A percentile compares a stretch with the other conserved stretches of the same genome.
phyloP scores from a whole-genome alignment of 2,113 vertebrate genomes.

The Dendrocopos noguchii region DNA sequence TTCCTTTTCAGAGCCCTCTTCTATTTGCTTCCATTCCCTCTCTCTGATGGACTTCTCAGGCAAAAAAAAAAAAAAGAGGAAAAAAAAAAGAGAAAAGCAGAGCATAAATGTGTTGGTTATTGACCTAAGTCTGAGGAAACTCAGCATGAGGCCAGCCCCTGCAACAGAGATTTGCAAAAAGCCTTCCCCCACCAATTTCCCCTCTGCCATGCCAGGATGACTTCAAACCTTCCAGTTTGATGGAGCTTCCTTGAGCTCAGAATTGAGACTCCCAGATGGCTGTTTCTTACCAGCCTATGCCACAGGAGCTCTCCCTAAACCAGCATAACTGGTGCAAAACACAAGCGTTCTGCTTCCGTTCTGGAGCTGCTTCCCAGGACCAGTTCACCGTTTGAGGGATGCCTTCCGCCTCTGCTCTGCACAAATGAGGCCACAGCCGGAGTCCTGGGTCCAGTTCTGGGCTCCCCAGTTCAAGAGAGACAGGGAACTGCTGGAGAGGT shows the following conservation, averaged over 20 bases:
- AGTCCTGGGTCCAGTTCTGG: too few relatives aligned
- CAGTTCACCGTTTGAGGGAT: rapidly evolving
- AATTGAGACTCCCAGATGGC: rapidly evolving
- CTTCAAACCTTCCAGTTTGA: background rate
- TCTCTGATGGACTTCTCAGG: conserved; percentile 26
- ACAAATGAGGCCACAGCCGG: too few relatives aligned
- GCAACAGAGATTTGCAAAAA: background rate
- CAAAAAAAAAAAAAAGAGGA: background rate
- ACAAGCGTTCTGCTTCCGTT: rapidly evolving
- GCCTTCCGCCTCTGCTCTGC: too few relatives aligned
- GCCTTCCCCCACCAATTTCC: background rate
- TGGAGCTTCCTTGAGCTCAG: background rate
- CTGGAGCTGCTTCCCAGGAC: too few relatives aligned
- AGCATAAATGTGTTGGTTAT: conserved; percentile 25
- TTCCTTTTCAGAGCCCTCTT: conserved; percentile 23
- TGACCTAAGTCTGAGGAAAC: conserved; percentile 17
- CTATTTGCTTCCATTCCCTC: conserved; percentile 40
- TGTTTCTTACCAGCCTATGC: background rate
- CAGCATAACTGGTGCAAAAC: background rate
- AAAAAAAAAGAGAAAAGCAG: background rate
- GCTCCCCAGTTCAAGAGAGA: too few relatives aligned
- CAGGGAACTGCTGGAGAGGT: too few relatives aligned
- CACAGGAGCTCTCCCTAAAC: background rate
- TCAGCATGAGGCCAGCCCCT: conserved; percentile 12
- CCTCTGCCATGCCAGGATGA: rapidly evolving